Conservation (phyloP, 1,140 invertebrate species). For the Drosophila trapezifrons region DNA sequence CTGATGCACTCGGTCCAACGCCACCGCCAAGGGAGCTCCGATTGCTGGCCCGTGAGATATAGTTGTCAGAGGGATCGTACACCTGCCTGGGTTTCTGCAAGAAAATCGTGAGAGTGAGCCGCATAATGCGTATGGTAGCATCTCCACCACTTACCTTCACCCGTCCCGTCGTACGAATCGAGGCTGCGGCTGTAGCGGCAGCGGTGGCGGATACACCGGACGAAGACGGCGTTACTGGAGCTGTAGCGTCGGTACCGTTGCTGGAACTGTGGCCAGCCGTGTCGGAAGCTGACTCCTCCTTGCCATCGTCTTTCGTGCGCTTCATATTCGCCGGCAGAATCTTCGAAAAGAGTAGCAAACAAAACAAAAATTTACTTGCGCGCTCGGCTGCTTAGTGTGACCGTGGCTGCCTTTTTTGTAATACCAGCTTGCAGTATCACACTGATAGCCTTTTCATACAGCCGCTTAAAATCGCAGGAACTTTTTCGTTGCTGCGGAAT, state of each 20-base stretch:
- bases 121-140: neutral
- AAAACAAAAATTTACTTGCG: conserved; percentile 52
- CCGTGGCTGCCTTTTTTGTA: neutral
- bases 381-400: conserved; percentile 27
- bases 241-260: conserved; percentile 43
- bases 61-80: conserved; percentile 90
- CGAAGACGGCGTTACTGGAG: neutral
- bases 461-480: too few species aligned
- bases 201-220: neutral
- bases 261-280: conserved; percentile 18
- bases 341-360: conserved; percentile 7
- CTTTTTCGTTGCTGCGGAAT: too few species aligned
- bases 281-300: conserved; percentile 30
- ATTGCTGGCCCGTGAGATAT: conserved; percentile 85
- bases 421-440: neutral
- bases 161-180: conserved; percentile 76
- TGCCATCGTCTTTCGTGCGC: conserved; percentile 57
- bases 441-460: too few species aligned
- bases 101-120: neutral
- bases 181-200: conserved; percentile 16
- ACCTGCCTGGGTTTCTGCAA: conserved; percentile 86
- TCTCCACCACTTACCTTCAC: conserved; percentile 60
- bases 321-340: conserved; percentile 47
- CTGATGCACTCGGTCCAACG: neutral
- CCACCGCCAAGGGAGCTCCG: neutral